Evolutionary conservation across 1,140 invertebrate genomes (phyloP).

Genomic region (Drosophila prosaltans): DNA sequence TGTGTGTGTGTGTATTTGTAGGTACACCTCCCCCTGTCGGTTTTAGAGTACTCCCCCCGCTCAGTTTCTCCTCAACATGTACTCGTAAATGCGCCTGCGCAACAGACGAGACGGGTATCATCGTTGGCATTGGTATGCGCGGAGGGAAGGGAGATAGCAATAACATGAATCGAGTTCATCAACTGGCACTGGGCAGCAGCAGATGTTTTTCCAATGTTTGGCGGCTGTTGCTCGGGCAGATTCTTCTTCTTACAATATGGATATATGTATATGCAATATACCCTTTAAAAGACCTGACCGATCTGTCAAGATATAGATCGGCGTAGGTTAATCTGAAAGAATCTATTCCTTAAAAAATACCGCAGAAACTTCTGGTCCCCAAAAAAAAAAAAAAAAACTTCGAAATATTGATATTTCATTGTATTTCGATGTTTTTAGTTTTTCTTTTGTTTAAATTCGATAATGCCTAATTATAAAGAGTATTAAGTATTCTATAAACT

Average conservation of each 20-base stretch:
- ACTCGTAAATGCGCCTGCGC: constrained; percentile 73
- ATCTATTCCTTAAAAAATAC: too few species aligned
- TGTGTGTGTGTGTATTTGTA: background rate
- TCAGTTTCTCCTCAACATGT: constrained; percentile 19
- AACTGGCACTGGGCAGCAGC: constrained; percentile 66
- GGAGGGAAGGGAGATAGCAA: constrained; percentile 20
- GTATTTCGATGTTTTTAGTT: too few species aligned
- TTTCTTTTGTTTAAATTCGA: too few species aligned
- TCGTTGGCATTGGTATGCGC: constrained; percentile 1
- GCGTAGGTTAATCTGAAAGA: too few species aligned
- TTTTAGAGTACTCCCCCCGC: background rate
- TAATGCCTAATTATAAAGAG: background rate
- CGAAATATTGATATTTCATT: too few species aligned
- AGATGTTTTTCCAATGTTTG: constrained; percentile 79
- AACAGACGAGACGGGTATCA: constrained; percentile 56
- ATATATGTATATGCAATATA: constrained; percentile 13
- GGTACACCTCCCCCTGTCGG: background rate
- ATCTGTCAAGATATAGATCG: background rate
- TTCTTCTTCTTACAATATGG: constrained; percentile 18
- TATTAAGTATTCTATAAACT: constrained; percentile 1
- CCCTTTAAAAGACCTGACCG: constrained; percentile 12
- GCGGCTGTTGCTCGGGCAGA: constrained; percentile 62
- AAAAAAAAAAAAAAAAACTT: too few species aligned
- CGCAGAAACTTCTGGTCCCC: too few species aligned
- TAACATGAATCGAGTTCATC: constrained; percentile 75